These are phyloP conservation scores for Phymorhynchus buccinoides DNA, from an alignment of 1,140 invertebrate genomes.

Conservation along the genomic window DNA sequence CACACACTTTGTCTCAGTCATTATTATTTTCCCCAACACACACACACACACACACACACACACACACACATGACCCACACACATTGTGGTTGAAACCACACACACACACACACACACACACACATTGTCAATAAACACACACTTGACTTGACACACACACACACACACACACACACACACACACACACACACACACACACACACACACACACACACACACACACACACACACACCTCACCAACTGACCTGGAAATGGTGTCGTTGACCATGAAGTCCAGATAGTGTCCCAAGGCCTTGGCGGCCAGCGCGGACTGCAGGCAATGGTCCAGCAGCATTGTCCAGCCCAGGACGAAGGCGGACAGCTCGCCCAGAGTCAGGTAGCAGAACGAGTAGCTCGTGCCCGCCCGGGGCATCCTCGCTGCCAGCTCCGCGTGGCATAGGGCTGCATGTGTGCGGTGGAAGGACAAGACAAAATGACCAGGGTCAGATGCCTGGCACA, in stretches of 20 bases:
- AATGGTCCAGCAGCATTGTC: constrained; percentile 93
- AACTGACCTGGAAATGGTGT: constrained; percentile 53
- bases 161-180: not conserved
- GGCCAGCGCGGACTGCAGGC: constrained; percentile 78
- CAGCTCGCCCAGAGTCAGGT: constrained; percentile 86
- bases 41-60: not conserved
- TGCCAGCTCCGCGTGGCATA: constrained; percentile 89
- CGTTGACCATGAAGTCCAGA: constrained; percentile 65
- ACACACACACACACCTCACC: constrained; percentile 3
- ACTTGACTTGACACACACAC: not conserved
- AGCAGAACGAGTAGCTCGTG: constrained; percentile 82
- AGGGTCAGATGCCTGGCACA: too few species aligned
- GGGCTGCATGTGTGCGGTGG: too few species aligned
- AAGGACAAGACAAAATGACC: too few species aligned
- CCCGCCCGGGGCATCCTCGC: constrained; percentile 91
- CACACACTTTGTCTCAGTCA: not conserved
- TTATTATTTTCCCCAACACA: not conserved
- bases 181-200: not conserved
- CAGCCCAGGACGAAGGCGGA: constrained; percentile 97
- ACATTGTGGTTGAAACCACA: too few species aligned
- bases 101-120: constrained; percentile 9
- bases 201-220: constrained; percentile 11
- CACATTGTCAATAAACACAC: too few species aligned
- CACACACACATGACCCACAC: not conserved
- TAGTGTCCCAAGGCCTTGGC: constrained; percentile 69